Conservation (phyloP, 2,113 vertebrate species). For the Amblyornis subalaris region DNA sequence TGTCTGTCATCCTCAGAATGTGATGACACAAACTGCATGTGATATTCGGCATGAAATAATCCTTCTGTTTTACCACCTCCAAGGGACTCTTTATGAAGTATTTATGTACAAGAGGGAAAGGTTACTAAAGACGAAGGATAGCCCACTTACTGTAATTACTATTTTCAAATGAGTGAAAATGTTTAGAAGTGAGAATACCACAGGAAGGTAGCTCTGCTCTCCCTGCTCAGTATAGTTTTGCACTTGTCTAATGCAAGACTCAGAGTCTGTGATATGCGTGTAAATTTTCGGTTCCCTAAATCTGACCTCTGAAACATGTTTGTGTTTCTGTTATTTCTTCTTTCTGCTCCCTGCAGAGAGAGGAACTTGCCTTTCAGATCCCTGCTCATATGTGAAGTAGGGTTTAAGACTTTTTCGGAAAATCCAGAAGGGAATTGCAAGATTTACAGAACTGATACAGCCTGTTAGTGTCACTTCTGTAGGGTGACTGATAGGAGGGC, state of each 20-base stretch:
- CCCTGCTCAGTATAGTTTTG: not conserved
- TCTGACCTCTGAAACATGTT: not conserved
- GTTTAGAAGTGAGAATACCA: not conserved
- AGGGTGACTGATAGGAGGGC: not conserved
- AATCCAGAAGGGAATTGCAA: not conserved
- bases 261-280: not conserved
- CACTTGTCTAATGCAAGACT: not conserved
- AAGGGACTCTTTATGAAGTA: not conserved
- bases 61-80: fast-evolving
- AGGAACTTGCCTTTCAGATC: not conserved
- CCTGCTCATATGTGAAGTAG: fast-evolving
- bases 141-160: not conserved
- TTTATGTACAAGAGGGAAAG: not conserved
- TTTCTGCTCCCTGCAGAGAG: not conserved
- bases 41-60: not conserved
- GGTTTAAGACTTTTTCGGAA: not conserved
- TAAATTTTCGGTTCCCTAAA: not conserved
- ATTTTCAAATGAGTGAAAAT: not conserved
- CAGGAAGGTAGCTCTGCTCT: not conserved
- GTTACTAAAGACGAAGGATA: not conserved
- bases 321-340: not conserved
- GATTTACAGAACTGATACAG: not conserved
- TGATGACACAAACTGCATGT: not conserved
- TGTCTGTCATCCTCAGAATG: not conserved
- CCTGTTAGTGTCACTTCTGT: not conserved